Base-by-base conservation (phyloP, 2,797 vertebrate genomes). In the Microctenopoma lineatum region DNA sequence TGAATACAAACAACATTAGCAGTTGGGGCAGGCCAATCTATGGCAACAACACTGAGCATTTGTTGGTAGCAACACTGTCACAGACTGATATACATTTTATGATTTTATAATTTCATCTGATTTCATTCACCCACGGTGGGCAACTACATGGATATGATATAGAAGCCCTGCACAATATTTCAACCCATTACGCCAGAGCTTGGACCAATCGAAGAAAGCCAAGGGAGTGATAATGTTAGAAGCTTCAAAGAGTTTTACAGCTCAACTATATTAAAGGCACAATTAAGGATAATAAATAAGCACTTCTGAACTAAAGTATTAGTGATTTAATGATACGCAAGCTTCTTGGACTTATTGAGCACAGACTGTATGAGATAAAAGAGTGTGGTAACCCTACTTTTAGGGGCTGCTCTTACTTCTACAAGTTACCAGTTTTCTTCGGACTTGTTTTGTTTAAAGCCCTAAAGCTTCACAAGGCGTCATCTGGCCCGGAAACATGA, bases 1-100 rank as follows among this genome's bases (percentile, higher is more conserved):
- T 74, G 90, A 89, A 92, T 89, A 82, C 85, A 83, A 87, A 72
- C 44, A 54, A 56, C 57, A 90, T 90, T 89, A 90, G 73, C 59
- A 61, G 77, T 59, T 80, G 66, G 63, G 79, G 77, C 67, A 38
- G 64, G 79, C 77, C 60, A 61, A 55, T 83, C 55, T 64, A 50
- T 54, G 68, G 53, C 15, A 55, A 55, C 51, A 44, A 86, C 73
- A 77, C 81, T 84, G 72, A 52, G 72, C 72, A 70, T 51, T 75
- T 79, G 81, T 64, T 59, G 66, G 76, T 63, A 51, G 57, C 32
- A 13, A 11, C 39, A 64, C 42, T 59, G 36, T 55, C 51, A 21
- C 50, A 46, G 15, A 29, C 59, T 15, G 65, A 61, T 70, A 78
- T 84, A 74, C 70, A 79, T 80, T 66, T 69, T 50, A 57, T 71